A percentile compares a stretch with the other conserved stretches of the same genome.
phyloP scores from a whole-genome alignment of 1,140 invertebrate genomes.

The Cylas formicarius region DNA sequence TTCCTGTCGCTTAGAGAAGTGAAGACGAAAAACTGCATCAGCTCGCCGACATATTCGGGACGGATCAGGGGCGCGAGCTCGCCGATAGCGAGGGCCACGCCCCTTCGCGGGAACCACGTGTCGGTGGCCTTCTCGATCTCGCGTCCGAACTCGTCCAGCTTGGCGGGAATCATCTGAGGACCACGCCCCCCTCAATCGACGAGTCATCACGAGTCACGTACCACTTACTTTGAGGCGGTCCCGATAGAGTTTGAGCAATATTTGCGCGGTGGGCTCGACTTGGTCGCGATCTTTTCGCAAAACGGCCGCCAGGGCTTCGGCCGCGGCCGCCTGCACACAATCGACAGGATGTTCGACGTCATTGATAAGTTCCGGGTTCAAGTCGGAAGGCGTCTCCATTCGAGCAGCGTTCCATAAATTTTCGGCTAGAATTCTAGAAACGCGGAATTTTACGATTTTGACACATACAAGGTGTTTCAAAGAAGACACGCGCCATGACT shows the following conservation, averaged over 20 bases:
- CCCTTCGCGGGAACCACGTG: constrained; percentile 80
- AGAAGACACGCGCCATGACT: too few species aligned
- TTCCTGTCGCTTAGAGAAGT: constrained; percentile 81
- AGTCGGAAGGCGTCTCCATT: constrained; percentile 50
- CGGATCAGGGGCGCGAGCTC: constrained; percentile 66
- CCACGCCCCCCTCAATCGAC: too few species aligned
- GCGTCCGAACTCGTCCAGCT: constrained; percentile 86
- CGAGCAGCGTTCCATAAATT: constrained; percentile 60
- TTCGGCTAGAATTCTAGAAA: constrained; percentile 54
- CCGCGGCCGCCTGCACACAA: constrained; percentile 69
- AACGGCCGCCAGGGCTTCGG: constrained; percentile 64
- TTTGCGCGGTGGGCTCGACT: constrained; percentile 52
- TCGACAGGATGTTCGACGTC: constrained; percentile 75
- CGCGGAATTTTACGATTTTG: too few species aligned
- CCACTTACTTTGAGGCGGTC: constrained; percentile 60
- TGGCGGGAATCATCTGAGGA: constrained; percentile 78
- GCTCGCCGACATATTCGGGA: constrained; percentile 56
- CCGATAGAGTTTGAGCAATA: constrained; percentile 67
- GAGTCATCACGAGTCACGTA: too few species aligned
- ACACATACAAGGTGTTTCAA: too few species aligned
- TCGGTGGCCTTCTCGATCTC: constrained; percentile 78
- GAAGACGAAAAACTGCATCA: constrained; percentile 81
- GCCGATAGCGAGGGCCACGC: constrained; percentile 74
- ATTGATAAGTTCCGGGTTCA: constrained; percentile 57
- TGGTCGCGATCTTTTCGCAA: constrained; percentile 50